Evolutionary conservation across 1,140 invertebrate species (phyloP).

Genomic region (Pogonomyrmex barbatus): DNA sequence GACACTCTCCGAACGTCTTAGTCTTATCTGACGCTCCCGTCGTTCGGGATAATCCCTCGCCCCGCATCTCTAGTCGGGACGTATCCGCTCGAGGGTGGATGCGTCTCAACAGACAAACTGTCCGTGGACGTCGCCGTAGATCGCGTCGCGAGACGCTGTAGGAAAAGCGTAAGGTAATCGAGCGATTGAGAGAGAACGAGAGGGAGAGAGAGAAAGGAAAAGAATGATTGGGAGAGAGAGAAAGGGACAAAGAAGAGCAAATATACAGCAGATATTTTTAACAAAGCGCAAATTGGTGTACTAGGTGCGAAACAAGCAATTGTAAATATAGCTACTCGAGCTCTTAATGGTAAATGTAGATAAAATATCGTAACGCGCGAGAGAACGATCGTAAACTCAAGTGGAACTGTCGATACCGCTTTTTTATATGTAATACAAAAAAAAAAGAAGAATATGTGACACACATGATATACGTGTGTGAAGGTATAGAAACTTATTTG

Average conservation of each 20-base stretch:
- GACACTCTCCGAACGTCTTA: not conserved
- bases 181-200: slow-evolving; percentile 18
- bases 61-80: slow-evolving; percentile 38
- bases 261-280: slow-evolving; percentile 84
- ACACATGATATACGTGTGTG: slow-evolving; percentile 25
- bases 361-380: slow-evolving; percentile 77
- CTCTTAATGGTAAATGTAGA: slow-evolving; percentile 81
- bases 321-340: slow-evolving; percentile 82
- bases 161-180: not conserved
- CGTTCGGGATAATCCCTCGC: not conserved
- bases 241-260: slow-evolving; percentile 70
- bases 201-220: slow-evolving; percentile 8
- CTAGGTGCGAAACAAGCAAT: slow-evolving; percentile 67
- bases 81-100: slow-evolving; percentile 7
- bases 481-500: slow-evolving; percentile 19
- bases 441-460: slow-evolving; percentile 38
- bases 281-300: slow-evolving; percentile 75
- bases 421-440: slow-evolving; percentile 83
- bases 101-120: slow-evolving; percentile 40
- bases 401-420: slow-evolving; percentile 83
- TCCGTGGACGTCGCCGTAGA: slow-evolving; percentile 47
- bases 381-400: slow-evolving; percentile 73
- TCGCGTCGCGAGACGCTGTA: slow-evolving; percentile 21
- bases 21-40: not conserved
- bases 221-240: slow-evolving; percentile 5